Percentiles rank a stretch among this genome's conserved stretches.
Conservation (phyloP, 2,797 vertebrate genomes). For the Gobionotothen gibberifrons region DNA sequence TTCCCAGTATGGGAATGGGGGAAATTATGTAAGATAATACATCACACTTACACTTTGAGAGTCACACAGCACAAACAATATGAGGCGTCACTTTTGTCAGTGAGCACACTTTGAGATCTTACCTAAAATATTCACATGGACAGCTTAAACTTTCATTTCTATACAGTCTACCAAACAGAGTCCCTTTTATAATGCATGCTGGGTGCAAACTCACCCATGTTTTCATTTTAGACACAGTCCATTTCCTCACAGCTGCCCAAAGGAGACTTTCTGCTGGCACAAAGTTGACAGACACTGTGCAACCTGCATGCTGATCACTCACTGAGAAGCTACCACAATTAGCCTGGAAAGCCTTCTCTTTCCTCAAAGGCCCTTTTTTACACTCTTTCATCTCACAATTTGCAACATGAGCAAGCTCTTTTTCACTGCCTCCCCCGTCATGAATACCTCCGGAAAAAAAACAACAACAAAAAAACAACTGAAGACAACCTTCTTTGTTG, state of each 20-base stretch:
- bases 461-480: constrained; percentile 18
- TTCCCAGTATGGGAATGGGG: constrained; percentile 51
- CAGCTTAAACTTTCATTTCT: not conserved
- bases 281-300: constrained; percentile 39
- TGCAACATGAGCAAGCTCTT: constrained; percentile 59
- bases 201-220: constrained; percentile 30
- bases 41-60: constrained; percentile 36
- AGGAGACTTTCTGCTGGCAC: constrained; percentile 54
- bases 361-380: constrained; percentile 45
- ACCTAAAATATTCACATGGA: not conserved
- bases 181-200: constrained; percentile 15
- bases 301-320: constrained; percentile 45
- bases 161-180: not conserved
- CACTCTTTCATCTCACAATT: constrained; percentile 58
- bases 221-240: constrained; percentile 54
- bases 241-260: constrained; percentile 65
- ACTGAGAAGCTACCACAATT: constrained; percentile 64
- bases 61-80: constrained; percentile 41
- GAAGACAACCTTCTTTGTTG: constrained; percentile 46
- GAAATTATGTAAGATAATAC: constrained; percentile 60
- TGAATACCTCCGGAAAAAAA: constrained; percentile 31
- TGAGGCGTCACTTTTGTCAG: constrained; percentile 18
- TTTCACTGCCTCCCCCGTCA: constrained; percentile 50
- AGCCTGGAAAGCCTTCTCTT: constrained; percentile 54
- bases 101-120: constrained; percentile 7